phyloP scores from a whole-genome alignment of 2,888 invertebrate species.

The Pseudeuparius sepicola region DNA sequence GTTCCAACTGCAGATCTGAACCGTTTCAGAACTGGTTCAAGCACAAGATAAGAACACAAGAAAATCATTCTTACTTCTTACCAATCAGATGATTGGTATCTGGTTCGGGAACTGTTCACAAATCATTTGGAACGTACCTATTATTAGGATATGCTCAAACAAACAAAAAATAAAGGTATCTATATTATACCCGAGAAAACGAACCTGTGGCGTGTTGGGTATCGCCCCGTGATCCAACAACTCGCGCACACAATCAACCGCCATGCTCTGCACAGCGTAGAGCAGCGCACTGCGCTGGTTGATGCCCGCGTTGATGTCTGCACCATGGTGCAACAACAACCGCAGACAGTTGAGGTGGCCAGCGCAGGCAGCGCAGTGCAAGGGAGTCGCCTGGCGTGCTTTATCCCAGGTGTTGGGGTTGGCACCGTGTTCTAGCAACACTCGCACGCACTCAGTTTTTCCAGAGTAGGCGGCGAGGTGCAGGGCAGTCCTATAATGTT shows the following conservation, averaged over 20 bases:
- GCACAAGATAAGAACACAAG: too few relatives aligned
- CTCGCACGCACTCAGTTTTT: conserved; percentile 57
- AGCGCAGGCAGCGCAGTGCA: conserved; percentile 67
- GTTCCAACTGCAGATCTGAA: too few relatives aligned
- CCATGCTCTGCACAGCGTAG: conserved; percentile 72
- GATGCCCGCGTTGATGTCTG: conserved; percentile 68
- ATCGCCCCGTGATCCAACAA: conserved; percentile 68
- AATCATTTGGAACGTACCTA: too few relatives aligned
- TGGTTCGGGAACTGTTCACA: too few relatives aligned
- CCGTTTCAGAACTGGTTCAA: too few relatives aligned
- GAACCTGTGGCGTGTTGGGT: conserved; percentile 72
- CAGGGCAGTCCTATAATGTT: conserved; percentile 53
- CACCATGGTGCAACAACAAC: conserved; percentile 58
- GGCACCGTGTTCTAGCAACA: conserved; percentile 59
- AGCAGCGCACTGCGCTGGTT: conserved; percentile 64
- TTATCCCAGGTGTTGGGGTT: conserved; percentile 61
- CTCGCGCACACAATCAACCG: conserved; percentile 60
- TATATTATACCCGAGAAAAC: conserved; percentile 1
- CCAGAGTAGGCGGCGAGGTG: conserved; percentile 74
- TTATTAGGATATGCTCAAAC: too few relatives aligned
- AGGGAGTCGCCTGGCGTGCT: conserved; percentile 57
- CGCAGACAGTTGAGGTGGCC: conserved; percentile 52
- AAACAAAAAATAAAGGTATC: not conserved
- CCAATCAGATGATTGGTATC: too few relatives aligned
- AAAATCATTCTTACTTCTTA: too few relatives aligned